Evolutionary conservation across 2,797 vertebrate species (phyloP), one percentile per base, ranked within the genome.

Genomic region (Hyperoplus immaculatus): DNA sequence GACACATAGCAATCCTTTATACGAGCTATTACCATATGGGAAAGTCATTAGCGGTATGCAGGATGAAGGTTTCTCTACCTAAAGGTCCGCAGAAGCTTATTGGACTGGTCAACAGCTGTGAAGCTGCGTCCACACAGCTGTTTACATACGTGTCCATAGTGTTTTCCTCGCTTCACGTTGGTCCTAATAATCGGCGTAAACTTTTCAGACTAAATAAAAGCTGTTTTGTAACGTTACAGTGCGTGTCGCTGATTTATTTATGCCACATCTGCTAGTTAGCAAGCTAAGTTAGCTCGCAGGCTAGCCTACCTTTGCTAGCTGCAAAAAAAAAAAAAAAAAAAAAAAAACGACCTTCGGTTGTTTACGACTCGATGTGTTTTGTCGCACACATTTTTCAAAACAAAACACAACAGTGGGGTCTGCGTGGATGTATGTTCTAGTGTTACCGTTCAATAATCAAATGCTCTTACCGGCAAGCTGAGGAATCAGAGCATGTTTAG

Each of bases 401-500:
- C 7, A 39, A n/a, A 49, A 50, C 43, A 1, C 5, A 8, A 69
- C 39, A 29, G n/a, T 21, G 8, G 13, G 39, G 46, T 67, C 16
- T 38, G 3, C 1, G 47, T 4, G 38, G 38, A 16, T 39, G 29
- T 29, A 0, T 29, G 29, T 29, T 29, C 29, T 3, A 29, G 29
- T 29, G 29, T 18, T 6, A 0, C 9, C 2, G 29, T 5, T 0
- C 1, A 16, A 1, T 8, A 7, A 14, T 5, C 1, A 21, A 3
- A 3, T 0, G 13, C 2, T 29, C 88, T 92, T 87, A 95, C 94
- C 92, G 85, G 77, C 39, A 77, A 43, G 79, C 46, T 41, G 84
- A 54, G 4, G 51, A 80, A 43, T 95, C 90, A 94, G 70, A 88
- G 84, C 94, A 95, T 95, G 84, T 86, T 92, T 88, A 29, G 72